phyloP scores from a whole-genome alignment of 1,140 invertebrate genomes.

The Arion vulgaris region DNA sequence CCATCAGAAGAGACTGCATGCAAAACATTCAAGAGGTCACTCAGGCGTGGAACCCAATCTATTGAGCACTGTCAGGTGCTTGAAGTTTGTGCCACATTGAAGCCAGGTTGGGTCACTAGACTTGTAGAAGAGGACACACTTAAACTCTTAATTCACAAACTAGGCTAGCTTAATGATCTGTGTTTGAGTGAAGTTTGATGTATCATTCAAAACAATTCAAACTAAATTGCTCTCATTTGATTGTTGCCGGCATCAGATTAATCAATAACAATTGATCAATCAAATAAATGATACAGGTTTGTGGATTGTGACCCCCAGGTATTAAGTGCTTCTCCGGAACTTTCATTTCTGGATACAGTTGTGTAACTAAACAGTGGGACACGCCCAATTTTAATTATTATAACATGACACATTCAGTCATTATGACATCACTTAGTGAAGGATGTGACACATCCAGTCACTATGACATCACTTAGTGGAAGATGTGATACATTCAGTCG shows the following conservation, averaged over 20 bases:
- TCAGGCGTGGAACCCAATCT: not conserved
- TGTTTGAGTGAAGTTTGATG: conserved; percentile 6
- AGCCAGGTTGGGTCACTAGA: not conserved
- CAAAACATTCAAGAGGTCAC: not conserved
- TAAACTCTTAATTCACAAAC: not conserved
- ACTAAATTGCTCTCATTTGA: not conserved
- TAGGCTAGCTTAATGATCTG: not conserved
- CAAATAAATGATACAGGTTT: not conserved
- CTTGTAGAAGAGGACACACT: conserved; percentile 5
- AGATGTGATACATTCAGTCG: too few relatives aligned
- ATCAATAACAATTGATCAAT: not conserved
- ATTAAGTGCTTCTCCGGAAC: conserved; percentile 10
- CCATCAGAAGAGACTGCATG: not conserved
- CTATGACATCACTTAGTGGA: too few relatives aligned
- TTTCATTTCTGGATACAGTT: not conserved
- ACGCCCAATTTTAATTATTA: too few relatives aligned
- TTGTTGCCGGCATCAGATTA: not conserved
- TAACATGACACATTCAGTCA: too few relatives aligned
- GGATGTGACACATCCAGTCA: too few relatives aligned
- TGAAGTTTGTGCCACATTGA: not conserved
- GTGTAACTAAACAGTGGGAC: not conserved
- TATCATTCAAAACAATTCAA: not conserved
- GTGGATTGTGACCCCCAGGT: not conserved
- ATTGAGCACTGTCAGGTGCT: not conserved
- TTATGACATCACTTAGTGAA: too few relatives aligned